Base-by-base conservation (phyloP, 1,140 invertebrate genomes). In the Macrosteles quadrilineatus region DNA sequence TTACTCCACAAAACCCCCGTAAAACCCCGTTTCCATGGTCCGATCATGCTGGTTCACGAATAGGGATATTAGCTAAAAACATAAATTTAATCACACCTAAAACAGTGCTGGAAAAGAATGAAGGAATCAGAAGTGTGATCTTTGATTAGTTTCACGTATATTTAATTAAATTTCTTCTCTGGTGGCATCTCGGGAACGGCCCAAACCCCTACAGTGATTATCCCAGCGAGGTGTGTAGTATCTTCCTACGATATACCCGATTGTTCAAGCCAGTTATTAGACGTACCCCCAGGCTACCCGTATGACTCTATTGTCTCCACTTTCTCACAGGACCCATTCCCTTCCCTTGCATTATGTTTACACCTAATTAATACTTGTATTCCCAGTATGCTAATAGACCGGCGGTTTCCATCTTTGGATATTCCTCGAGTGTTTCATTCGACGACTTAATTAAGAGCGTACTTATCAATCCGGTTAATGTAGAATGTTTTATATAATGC, bases 241-340 rank as follows among this genome's bases (percentile, higher is more conserved):
- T 4, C n/a, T 29, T 6, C 23, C 55, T 25, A 59, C 55, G 55
- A 59, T 59, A 59, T 19, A 19, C 47, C 47, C 47, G 47, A 50
- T 50, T 50, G 47, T 50, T 21, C 47, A 4, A 50, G 14, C n/a
- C 55, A 14, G 55, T 25, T 59, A 59, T 59, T 59, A 59, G 27
- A 27, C 55, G 55, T 59, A 21, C 14, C 55, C 55, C 55, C 55
- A 6, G 27, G 55, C 6, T 30, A 59, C 55, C 25, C 23, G 55
- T 59, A 59, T 59, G 55, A 27, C 55, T 59, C 55, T 59, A 59
- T 59, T 59, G 55, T 59, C 55, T 59, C 4, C 17, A 6, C 47
- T 50, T 50, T 50, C 47, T 50, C 47, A 50, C 47, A 50, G 21
- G n/a, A 19, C n/a, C 47, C 25, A 23, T 21, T 6, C 21, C 55